Conservation (phyloP, 2,888 invertebrate species). For the Monochamus alternatus region DNA sequence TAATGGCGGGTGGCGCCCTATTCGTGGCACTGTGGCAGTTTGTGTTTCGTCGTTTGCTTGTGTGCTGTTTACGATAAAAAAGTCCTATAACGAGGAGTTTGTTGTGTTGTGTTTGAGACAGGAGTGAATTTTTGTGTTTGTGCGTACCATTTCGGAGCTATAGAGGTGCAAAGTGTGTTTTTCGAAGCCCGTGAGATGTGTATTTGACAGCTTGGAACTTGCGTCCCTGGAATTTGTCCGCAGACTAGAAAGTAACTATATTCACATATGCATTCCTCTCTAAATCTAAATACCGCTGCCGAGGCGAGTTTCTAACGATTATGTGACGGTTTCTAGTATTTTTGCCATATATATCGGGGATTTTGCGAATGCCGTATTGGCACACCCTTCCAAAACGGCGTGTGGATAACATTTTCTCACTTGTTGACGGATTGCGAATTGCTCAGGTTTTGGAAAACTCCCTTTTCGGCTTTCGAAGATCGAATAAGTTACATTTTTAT, state of each 20-base stretch:
- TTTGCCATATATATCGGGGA: background rate
- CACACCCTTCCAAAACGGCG: conserved; percentile 30
- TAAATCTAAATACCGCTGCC: conserved; percentile 37
- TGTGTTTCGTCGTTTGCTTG: conserved; percentile 45
- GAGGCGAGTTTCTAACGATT: conserved; percentile 39
- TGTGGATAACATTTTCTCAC: conserved; percentile 11
- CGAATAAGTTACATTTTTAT: too few relatives aligned
- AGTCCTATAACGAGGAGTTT: conserved; percentile 34
- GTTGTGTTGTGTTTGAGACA: conserved; percentile 37
- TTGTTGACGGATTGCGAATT: background rate
- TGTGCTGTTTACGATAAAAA: conserved; percentile 42
- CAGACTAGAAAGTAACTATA: conserved; percentile 56
- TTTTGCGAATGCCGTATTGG: conserved; percentile 6
- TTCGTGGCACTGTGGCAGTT: conserved; percentile 59
- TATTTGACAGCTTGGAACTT: conserved; percentile 53
- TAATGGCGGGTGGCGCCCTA: conserved; percentile 60
- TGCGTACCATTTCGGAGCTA: conserved; percentile 18
- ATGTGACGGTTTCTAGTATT: conserved; percentile 38
- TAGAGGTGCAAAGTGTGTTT: conserved; percentile 35
- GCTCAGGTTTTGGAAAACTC: too few relatives aligned
- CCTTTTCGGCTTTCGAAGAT: too few relatives aligned
- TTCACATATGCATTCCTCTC: conserved; percentile 37
- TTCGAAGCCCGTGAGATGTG: conserved; percentile 45
- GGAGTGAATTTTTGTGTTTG: conserved; percentile 40
- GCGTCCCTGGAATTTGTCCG: conserved; percentile 52